Percentiles rank a stretch among this genome's conserved stretches.
These are phyloP conservation scores for Pantherophis guttatus DNA, from an alignment of 2,113 vertebrate species.

Conservation along the genomic window DNA sequence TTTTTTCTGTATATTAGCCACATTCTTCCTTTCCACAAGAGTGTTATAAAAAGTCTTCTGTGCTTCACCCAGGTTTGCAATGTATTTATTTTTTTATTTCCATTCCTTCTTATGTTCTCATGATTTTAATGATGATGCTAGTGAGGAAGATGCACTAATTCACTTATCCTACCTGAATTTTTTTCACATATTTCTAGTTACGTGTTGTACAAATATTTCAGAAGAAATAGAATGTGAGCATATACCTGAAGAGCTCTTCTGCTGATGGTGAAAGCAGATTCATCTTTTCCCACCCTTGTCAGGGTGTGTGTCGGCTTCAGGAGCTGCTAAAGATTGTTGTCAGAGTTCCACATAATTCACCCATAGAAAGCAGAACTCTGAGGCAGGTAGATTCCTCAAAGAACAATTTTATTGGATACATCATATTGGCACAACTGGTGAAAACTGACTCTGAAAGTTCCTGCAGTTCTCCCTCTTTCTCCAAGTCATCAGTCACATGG, in stretches of 20 bases:
- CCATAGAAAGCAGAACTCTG: too few relatives aligned
- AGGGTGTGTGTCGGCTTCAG: background rate
- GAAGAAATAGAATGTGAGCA: background rate
- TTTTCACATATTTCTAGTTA: background rate
- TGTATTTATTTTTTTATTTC: background rate
- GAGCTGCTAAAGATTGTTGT: background rate
- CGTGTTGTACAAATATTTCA: background rate
- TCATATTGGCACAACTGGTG: too few relatives aligned
- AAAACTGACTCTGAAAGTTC: too few relatives aligned
- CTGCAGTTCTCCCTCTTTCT: too few relatives aligned
- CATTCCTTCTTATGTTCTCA: background rate
- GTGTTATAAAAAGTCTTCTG: background rate
- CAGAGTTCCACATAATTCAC: too few relatives aligned
- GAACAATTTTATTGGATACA: too few relatives aligned
- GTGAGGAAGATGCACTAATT: background rate
- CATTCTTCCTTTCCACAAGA: background rate
- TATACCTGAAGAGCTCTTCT: background rate
- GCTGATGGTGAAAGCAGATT: background rate
- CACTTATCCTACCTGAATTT: background rate
- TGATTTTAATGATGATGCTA: background rate
- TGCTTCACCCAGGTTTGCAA: background rate
- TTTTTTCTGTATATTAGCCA: slow-evolving; percentile 15
- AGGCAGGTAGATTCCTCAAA: too few relatives aligned
- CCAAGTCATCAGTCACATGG: too few relatives aligned
- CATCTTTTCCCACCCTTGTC: background rate